Evolutionary conservation across 2,888 invertebrate species (phyloP).

Genomic region (Nezara viridula): DNA sequence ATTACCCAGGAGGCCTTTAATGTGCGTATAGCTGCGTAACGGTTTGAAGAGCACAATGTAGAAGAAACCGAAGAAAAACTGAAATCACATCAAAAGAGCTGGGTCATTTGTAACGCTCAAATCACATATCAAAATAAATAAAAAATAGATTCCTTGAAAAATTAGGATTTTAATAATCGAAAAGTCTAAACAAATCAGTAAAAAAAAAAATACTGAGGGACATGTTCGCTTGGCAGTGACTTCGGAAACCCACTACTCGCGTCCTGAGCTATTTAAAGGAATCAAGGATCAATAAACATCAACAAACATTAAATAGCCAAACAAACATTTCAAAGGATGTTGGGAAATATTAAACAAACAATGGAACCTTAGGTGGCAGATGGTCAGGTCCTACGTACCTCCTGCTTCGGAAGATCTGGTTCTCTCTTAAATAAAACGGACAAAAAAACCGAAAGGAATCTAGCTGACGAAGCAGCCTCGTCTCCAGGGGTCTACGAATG

Average conservation of each 20-base stretch:
- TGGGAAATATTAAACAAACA: constrained; percentile 22
- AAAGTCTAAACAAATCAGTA: not conserved
- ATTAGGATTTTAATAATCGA: not conserved
- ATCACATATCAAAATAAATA: too few relatives aligned
- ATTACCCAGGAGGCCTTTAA: not conserved
- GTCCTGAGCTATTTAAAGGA: not conserved
- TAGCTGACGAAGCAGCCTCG: not conserved
- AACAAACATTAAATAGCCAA: constrained; percentile 38
- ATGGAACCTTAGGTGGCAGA: constrained; percentile 31
- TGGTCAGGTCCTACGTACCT: constrained; percentile 5
- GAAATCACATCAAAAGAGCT: not conserved
- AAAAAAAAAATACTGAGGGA: not conserved
- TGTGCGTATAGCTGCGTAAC: not conserved
- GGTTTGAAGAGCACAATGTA: not conserved
- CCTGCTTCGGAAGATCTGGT: not conserved
- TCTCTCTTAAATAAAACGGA: not conserved
- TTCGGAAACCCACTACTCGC: not conserved
- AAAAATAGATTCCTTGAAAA: too few relatives aligned
- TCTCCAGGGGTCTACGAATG: not conserved
- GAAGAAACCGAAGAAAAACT: not conserved
- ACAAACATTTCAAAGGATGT: constrained; percentile 28
- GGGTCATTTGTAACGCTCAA: too few relatives aligned
- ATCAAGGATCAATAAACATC: constrained; percentile 34
- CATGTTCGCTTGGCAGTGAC: not conserved
- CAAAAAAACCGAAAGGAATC: not conserved